Percentiles rank a stretch among this genome's conserved stretches.
Evolutionary conservation across 2,888 invertebrate genomes (phyloP).

Genomic region (Drosophila mettleri): DNA sequence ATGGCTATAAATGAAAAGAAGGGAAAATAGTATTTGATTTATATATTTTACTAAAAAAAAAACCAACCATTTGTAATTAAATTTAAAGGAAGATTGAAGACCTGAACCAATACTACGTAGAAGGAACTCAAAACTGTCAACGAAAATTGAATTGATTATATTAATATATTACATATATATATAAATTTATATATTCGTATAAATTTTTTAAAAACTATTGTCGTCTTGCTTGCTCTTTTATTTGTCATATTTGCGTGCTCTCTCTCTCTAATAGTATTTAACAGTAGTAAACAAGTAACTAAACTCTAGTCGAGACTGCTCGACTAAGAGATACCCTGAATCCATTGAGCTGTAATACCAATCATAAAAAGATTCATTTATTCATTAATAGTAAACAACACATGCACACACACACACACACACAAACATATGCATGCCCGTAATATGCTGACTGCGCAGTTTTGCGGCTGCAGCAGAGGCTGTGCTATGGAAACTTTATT

Average conservation of each 20-base stretch:
- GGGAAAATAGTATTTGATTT: background rate
- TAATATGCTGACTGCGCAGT: too few relatives aligned
- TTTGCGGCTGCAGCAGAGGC: too few relatives aligned
- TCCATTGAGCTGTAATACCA: too few relatives aligned
- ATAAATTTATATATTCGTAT: background rate
- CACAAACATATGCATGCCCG: too few relatives aligned
- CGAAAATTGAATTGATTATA: background rate
- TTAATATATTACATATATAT: background rate
- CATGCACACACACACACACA: too few relatives aligned
- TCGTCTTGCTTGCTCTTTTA: constrained; percentile 9
- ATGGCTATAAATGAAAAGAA: background rate
- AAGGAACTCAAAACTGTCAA: background rate
- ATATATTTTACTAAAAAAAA: too few relatives aligned
- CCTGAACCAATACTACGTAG: background rate
- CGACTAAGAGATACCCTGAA: too few relatives aligned
- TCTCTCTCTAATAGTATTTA: constrained; percentile 10
- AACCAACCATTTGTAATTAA: background rate
- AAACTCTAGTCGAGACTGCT: too few relatives aligned
- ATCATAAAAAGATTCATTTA: too few relatives aligned
- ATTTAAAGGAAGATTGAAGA: background rate
- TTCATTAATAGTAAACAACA: too few relatives aligned
- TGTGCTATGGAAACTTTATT: too few relatives aligned
- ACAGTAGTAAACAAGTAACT: too few relatives aligned
- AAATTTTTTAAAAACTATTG: constrained; percentile 1
- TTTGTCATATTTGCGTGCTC: constrained; percentile 13